Conservation (phyloP, 64 coral and sea anemone genomes). For the Montipora sp. region DNA sequence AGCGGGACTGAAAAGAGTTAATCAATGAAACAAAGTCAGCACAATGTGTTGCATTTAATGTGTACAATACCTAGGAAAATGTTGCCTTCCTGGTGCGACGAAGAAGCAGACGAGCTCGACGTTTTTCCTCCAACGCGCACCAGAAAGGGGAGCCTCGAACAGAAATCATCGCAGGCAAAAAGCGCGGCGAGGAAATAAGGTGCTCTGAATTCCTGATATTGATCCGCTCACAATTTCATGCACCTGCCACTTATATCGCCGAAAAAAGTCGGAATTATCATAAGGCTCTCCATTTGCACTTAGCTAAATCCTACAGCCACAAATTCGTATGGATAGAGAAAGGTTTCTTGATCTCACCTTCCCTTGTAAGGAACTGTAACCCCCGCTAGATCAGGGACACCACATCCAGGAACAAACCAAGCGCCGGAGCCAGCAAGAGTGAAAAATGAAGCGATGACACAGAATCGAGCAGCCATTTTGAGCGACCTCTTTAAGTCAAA, state of each 20-base stretch:
- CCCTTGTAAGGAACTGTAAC: slow-evolving; percentile 65
- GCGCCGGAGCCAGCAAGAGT: slow-evolving; percentile 31
- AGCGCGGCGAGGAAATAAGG: too few relatives aligned
- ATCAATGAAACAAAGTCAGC: not conserved
- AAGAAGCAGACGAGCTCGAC: too few relatives aligned
- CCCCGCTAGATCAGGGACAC: slow-evolving; percentile 71
- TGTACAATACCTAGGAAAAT: not conserved
- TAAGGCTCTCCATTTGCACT: not conserved
- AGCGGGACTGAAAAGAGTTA: slow-evolving; percentile 40
- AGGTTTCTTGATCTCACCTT: slow-evolving; percentile 44
- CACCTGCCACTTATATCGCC: too few relatives aligned
- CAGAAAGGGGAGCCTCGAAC: not conserved
- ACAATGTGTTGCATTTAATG: not conserved
- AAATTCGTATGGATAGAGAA: too few relatives aligned
- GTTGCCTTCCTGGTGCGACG: too few relatives aligned
- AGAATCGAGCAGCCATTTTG: slow-evolving; percentile 80
- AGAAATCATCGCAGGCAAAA: too few relatives aligned
- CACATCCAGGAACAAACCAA: slow-evolving; percentile 93
- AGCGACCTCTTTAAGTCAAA: slow-evolving; percentile 86
- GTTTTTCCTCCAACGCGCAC: too few relatives aligned
- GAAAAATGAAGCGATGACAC: slow-evolving; percentile 61
- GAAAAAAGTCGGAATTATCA: not conserved
- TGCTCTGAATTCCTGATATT: too few relatives aligned
- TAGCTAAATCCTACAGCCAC: not conserved
- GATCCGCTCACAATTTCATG: too few relatives aligned